These are phyloP conservation scores for Coptodon rendalli DNA, from an alignment of 2,113 vertebrate species.

Conservation along the genomic window DNA sequence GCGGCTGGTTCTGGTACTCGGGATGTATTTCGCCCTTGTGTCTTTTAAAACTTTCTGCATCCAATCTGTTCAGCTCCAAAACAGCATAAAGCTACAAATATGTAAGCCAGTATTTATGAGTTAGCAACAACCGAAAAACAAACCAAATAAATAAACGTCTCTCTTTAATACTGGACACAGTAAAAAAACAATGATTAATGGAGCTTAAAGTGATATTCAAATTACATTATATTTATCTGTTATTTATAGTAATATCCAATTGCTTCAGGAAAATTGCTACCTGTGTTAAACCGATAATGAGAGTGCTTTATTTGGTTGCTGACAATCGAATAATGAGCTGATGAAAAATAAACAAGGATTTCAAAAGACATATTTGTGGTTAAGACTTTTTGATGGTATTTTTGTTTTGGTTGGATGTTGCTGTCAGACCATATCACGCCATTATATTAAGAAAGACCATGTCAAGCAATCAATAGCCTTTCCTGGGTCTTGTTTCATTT, in stretches of 20 bases:
- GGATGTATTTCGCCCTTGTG: neutral
- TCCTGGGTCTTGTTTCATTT: slow-evolving; percentile 43
- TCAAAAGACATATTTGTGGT: neutral
- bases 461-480: slow-evolving; percentile 25
- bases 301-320: neutral
- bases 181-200: neutral
- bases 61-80: neutral
- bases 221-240: neutral
- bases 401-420: neutral
- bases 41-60: neutral
- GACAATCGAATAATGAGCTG: neutral
- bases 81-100: neutral
- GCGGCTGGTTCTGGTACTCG: accelerated
- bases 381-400: neutral
- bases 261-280: neutral
- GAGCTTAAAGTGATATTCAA: neutral
- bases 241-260: neutral
- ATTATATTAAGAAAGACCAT: neutral
- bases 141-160: neutral
- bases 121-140: neutral
- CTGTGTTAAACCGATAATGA: neutral
- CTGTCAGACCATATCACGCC: neutral
- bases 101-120: neutral
- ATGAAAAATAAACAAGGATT: neutral
- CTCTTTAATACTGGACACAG: neutral